Evolutionary conservation across 1,140 invertebrate species (phyloP), one percentile per base, ranked within the genome.

Genomic region (Cherax quadricarinatus): DNA sequence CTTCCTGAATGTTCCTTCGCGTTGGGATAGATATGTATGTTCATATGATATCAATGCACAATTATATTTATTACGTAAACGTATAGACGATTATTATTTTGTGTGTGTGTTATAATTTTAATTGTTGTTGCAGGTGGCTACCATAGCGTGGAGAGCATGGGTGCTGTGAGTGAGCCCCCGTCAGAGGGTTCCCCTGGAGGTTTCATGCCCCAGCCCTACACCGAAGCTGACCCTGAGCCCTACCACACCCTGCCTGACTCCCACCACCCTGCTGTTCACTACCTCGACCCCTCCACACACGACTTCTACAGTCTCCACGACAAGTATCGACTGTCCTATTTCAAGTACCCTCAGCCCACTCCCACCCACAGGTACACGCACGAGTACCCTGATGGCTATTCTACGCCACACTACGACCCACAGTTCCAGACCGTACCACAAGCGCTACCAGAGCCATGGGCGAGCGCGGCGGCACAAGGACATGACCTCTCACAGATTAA

Each of bases 401-500:
- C 91, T 5, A 93, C 93, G 62, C 88, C 93, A 16, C 91, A 93
- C 30, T 92, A 93, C 24, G 91, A 92, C 66, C 88, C 93, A 57
- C 94, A 94, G 85, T 94, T 93, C 80, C 94, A 94, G 53, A 94
- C 92, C 5, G 92, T 94, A 18, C 93, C 94, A 3, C 94, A 94
- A 51, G 93, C 86, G 16, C 75, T 88, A n/a, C 79, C 92, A 75
- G 94, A 94, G 51, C 91, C 90, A n/a, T 94, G 94, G 94, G 80
- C 84, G 30, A 92, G 91, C 51, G 73, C 79, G n/a, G 89, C 88
- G 10, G 62, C 82, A 51, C 89, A 89, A 78, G 88, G 90, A 21
- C 93, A 93, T 57, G 93, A 93, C 82, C 80, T 93, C 30, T 80
- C 93, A 57, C 93, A 86, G 41, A 82, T 89, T 18, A 88, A 91